Evolutionary conservation across 2,888 invertebrate species (phyloP), one percentile per base, ranked within the genome.

Genomic region (Dicycla oo): DNA sequence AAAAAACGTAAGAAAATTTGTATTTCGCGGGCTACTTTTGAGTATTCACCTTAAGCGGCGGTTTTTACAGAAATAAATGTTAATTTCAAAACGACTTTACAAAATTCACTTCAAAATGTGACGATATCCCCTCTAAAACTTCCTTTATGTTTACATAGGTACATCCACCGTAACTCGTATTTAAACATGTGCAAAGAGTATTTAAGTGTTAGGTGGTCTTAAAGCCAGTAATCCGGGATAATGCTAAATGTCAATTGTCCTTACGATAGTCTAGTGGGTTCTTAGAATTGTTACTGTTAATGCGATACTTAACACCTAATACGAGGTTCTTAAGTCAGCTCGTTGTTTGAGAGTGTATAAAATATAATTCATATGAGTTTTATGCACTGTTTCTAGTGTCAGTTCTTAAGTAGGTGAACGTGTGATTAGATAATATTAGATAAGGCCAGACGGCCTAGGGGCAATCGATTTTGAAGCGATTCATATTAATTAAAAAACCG

Each of bases 221-320:
- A 74, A 45, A 69, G 51, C 60, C 40, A 23, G 40, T 20, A 58
- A 51, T 57, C 56, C 26, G 13, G 43, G 58, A 43, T 81, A 75
- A 67, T 69, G 30, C 51, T 60, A 15, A 69, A 69, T 56, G 80
- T 56, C 45, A 45, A 75, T 57, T 53, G 64, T 68, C 75, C 45
- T 66, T 56, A 56, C 20, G 45, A 3, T 43, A 30, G 58, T 61
- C 18, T 47, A 51, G 58, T 57, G 56, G 34, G 10, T 51, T 51
- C 34, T 75, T 15, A n/a, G 62, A 58, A 60, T 72, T 66, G 58
- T 66, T 63, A 20, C 73, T 71, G 66, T 78, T 78, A 71, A 71
- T 71, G 56, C 38, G 62, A 40, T 62, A 72, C 62, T 75, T 43
- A 53, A 57, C 73, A 66, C 47, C 65, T 20, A 18, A 63, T 20